phyloP scores from a whole-genome alignment of 2,888 invertebrate genomes.

The Andrena hattorfiana region DNA sequence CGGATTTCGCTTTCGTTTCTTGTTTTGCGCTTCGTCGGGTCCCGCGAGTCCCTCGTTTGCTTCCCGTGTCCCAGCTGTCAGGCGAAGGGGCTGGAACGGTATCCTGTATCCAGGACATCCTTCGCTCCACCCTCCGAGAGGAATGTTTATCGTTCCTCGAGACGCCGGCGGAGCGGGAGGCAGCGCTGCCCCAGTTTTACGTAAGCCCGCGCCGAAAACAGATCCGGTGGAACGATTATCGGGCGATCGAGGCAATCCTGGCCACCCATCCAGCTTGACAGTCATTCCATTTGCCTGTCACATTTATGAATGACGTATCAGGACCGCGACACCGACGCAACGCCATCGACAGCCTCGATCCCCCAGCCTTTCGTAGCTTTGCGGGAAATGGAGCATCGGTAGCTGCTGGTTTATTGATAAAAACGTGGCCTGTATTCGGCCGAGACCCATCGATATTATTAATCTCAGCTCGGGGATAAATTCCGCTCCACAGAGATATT shows the following conservation, averaged over 20 bases:
- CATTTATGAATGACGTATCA: slow-evolving; percentile 23
- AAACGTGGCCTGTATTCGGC: slow-evolving; percentile 16
- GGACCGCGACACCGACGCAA: slow-evolving; percentile 13
- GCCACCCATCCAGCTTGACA: slow-evolving; percentile 14
- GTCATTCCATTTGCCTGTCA: slow-evolving; percentile 54
- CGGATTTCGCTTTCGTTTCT: slow-evolving; percentile 71
- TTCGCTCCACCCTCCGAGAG: neutral
- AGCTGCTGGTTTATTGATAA: slow-evolving; percentile 8
- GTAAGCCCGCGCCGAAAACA: slow-evolving; percentile 42
- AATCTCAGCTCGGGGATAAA: slow-evolving; percentile 10
- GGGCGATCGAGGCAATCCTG: slow-evolving; percentile 15
- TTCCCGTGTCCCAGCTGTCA: neutral
- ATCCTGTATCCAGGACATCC: slow-evolving; percentile 5
- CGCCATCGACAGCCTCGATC: slow-evolving; percentile 18
- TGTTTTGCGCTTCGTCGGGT: slow-evolving; percentile 68
- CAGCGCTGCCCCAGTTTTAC: neutral
- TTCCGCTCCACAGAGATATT: neutral
- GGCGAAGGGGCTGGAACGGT: neutral
- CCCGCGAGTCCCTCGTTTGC: slow-evolving; percentile 23
- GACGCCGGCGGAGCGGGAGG: neutral
- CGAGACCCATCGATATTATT: slow-evolving; percentile 12
- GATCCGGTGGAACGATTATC: slow-evolving; percentile 48
- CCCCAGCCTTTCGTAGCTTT: slow-evolving; percentile 25
- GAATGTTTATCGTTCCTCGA: slow-evolving; percentile 4
- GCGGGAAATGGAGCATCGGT: slow-evolving; percentile 9